Conservation (phyloP, 2,113 vertebrate genomes). For the Dasyprocta punctata region DNA sequence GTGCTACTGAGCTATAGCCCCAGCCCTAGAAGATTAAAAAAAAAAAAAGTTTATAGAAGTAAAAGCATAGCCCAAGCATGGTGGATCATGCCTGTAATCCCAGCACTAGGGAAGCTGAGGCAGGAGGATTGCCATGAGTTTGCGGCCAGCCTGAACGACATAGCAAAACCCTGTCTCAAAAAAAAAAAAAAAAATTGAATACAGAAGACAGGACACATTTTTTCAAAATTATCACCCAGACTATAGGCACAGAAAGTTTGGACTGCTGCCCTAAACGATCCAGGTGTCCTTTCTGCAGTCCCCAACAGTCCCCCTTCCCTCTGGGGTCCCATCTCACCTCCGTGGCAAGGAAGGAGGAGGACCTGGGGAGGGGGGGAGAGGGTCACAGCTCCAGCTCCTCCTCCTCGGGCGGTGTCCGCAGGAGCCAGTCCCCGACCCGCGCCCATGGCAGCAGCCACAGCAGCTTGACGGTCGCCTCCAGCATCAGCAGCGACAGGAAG, state of each 20-base stretch:
- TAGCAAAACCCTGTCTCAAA: not conserved
- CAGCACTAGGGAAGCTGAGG: not conserved
- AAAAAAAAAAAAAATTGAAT: not conserved
- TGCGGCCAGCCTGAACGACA: no score
- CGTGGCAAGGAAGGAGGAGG: no score
- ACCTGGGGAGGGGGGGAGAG: no score
- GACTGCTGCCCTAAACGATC: not conserved
- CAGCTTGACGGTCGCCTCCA: conserved; percentile 69
- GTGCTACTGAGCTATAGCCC: no score
- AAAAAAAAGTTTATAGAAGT: not conserved
- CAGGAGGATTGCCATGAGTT: no score
- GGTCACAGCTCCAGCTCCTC: conserved; percentile 72
- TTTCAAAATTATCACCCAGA: conserved; percentile 22
- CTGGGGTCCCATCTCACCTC: conserved; percentile 60
- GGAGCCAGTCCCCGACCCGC: conserved; percentile 65
- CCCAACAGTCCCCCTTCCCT: not conserved
- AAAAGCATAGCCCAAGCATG: not conserved
- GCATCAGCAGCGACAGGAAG: conserved; percentile 52
- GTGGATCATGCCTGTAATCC: not conserved
- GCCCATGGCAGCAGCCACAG: conserved; percentile 69
- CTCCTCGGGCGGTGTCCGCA: conserved; percentile 64
- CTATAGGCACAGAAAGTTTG: not conserved
- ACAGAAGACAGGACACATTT: not conserved
- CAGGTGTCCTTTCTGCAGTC: not conserved
- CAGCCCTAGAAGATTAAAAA: no score